Evolutionary conservation across 2,797 vertebrate genomes (phyloP).

Genomic region (Takifugu ocellatus): DNA sequence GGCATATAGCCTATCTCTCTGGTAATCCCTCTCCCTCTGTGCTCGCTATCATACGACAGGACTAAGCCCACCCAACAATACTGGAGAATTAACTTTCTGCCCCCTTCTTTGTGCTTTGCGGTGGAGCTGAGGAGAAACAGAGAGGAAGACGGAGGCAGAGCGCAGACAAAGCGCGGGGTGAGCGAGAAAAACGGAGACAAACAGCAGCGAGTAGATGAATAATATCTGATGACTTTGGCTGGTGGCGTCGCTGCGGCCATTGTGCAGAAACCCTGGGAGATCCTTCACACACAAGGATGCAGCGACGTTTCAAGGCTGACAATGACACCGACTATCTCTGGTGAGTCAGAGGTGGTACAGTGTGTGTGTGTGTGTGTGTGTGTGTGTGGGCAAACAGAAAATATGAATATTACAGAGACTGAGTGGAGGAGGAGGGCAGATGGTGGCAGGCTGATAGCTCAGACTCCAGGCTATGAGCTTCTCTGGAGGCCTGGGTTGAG

Average conservation of each 20-base stretch:
- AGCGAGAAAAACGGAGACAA: conserved; percentile 16
- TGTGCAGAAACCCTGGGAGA: conserved; percentile 47
- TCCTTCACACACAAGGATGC: conserved; percentile 31
- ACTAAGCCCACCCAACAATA: conserved; percentile 58
- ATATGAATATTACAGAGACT: conserved; percentile 69
- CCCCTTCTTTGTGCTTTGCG: conserved; percentile 56
- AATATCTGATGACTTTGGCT: conserved; percentile 51
- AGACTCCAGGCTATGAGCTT: conserved; percentile 58
- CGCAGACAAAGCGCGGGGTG: conserved; percentile 15
- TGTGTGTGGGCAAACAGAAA: conserved; percentile 16
- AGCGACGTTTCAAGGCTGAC: conserved; percentile 45
- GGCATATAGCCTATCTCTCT: conserved; percentile 37
- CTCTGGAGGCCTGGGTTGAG: conserved; percentile 59
- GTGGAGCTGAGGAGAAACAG: conserved; percentile 40
- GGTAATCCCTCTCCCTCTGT: conserved; percentile 61
- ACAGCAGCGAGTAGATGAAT: conserved; percentile 25
- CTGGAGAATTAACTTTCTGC: conserved; percentile 59
- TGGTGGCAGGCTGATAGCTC: conserved; percentile 65
- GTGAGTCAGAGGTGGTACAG: conserved; percentile 46
- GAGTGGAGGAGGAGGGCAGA: conserved; percentile 62
- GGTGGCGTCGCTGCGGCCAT: conserved; percentile 31
- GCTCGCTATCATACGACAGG: conserved; percentile 55
- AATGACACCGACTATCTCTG: conserved; percentile 45
- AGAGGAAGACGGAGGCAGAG: conserved; percentile 24
- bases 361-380: conserved; percentile 18